These are phyloP conservation scores for Phalacrocorax brasilianus DNA, from an alignment of 2,113 vertebrate genomes.

Conservation along the genomic window DNA sequence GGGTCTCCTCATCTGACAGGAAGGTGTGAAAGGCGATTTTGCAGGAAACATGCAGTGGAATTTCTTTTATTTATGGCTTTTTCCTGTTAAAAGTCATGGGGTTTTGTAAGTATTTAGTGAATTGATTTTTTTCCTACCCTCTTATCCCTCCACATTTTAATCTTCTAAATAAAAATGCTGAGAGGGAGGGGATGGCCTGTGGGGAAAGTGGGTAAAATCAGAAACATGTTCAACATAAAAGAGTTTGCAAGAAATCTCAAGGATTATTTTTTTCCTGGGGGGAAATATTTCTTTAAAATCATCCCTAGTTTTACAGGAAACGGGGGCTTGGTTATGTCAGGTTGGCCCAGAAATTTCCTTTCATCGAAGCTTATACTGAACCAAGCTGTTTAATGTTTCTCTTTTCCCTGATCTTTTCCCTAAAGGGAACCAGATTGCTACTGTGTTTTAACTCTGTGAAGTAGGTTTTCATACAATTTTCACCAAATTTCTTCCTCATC, in stretches of 20 bases:
- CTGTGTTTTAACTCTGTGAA: background rate
- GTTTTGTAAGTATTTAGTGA: background rate
- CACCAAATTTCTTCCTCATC: background rate
- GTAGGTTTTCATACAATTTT: background rate
- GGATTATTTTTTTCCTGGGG: background rate
- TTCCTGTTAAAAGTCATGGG: background rate
- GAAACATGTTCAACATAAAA: background rate
- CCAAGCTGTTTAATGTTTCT: background rate
- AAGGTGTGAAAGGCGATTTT: background rate
- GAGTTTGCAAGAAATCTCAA: background rate
- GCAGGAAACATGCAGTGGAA: background rate
- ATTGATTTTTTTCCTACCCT: background rate
- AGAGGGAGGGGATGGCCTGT: background rate
- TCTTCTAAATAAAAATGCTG: background rate
- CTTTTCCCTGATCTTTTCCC: background rate
- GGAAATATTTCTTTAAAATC: slow-evolving; percentile 4
- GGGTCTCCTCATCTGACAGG: background rate
- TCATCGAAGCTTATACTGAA: background rate
- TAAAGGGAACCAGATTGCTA: background rate
- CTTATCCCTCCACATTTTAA: slow-evolving; percentile 4
- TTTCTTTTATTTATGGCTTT: background rate
- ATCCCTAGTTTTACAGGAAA: background rate
- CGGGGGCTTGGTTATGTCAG: background rate
- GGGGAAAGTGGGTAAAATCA: background rate
- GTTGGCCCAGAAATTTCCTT: slow-evolving; percentile 1